These are phyloP conservation scores for Rotaria magnacalcarata DNA, from an alignment of 2,888 invertebrate species.

Conservation along the genomic window DNA sequence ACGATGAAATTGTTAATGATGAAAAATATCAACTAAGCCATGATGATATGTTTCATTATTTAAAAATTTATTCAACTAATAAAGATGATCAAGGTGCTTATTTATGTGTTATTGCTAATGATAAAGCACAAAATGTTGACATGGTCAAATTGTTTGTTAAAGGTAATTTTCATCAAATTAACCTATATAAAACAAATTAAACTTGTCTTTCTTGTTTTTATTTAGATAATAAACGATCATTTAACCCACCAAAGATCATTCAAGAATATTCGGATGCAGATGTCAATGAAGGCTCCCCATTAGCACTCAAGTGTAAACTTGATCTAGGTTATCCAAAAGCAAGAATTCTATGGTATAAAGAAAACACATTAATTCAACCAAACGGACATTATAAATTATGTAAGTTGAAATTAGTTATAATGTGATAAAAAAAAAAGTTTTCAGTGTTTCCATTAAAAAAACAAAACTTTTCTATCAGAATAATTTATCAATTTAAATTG, in stretches of 20 bases:
- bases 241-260: not conserved
- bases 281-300: conserved; percentile 23
- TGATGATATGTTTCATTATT: conserved; percentile 34
- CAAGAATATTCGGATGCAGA: conserved; percentile 21
- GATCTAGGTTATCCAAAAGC: conserved; percentile 43
- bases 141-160: conserved; percentile 14
- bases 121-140: conserved; percentile 40
- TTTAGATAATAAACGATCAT: conserved; percentile 34
- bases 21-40: conserved; percentile 42
- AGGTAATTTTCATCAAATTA: not conserved
- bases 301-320: conserved; percentile 26
- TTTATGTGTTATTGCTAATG: conserved; percentile 41
- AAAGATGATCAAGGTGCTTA: conserved; percentile 34
- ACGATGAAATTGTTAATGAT: conserved; percentile 39
- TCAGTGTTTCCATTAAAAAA: too few relatives aligned
- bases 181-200: too few relatives aligned
- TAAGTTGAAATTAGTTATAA: not conserved
- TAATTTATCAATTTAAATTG: too few relatives aligned
- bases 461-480: too few relatives aligned
- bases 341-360: conserved; percentile 38
- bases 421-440: too few relatives aligned
- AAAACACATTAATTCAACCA: not conserved
- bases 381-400: conserved; percentile 35
- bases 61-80: conserved; percentile 34
- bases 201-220: not conserved